Evolutionary conservation across 2,113 vertebrate genomes (phyloP).

Genomic region (Phoenicopterus ruber): DNA sequence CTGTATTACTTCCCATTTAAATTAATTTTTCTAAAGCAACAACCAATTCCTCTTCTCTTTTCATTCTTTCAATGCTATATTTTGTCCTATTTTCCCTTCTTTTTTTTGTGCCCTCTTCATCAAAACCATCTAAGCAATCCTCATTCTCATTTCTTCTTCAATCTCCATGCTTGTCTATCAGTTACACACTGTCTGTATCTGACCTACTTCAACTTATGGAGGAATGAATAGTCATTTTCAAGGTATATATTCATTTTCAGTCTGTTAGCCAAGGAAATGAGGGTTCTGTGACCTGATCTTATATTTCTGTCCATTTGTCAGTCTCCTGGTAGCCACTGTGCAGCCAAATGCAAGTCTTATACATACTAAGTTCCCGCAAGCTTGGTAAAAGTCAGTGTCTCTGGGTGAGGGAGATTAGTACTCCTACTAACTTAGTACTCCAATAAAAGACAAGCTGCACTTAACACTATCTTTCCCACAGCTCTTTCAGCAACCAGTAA

Average conservation of each 20-base stretch:
- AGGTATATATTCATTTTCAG: not conserved
- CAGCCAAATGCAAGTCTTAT: not conserved
- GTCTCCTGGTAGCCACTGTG: not conserved
- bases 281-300: not conserved
- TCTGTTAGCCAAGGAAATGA: not conserved
- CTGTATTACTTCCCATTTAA: not conserved
- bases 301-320: not conserved
- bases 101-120: not conserved
- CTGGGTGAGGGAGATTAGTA: not conserved
- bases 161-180: not conserved
- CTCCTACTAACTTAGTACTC: not conserved
- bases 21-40: not conserved
- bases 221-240: not conserved
- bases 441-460: not conserved
- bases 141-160: not conserved
- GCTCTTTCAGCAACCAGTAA: not conserved
- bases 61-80: not conserved
- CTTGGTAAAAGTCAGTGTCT: not conserved
- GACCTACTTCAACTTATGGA: not conserved
- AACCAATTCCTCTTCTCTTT: not conserved
- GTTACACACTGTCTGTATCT: not conserved
- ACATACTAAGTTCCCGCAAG: not conserved
- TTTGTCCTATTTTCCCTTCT: not conserved
- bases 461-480: not conserved
- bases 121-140: not conserved